Percentiles rank a stretch among this genome's conserved stretches.
Conservation (phyloP, 1,140 invertebrate genomes). For the Drosophila persimilis region DNA sequence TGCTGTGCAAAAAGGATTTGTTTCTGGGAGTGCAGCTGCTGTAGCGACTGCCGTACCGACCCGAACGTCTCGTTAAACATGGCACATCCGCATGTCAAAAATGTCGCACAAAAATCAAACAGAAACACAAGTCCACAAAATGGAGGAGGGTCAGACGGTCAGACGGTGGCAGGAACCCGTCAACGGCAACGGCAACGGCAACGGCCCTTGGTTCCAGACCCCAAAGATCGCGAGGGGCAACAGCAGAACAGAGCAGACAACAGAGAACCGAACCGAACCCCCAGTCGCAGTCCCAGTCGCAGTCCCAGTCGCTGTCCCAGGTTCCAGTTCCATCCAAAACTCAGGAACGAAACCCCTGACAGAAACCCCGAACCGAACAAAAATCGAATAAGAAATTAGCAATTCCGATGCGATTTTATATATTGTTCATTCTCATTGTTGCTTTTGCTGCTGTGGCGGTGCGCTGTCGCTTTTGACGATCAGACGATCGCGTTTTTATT, state of each 20-base stretch:
- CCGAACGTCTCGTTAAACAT: constrained; percentile 65
- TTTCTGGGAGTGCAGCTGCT: constrained; percentile 60
- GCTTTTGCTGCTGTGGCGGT: constrained; percentile 35
- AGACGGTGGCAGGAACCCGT: constrained; percentile 60
- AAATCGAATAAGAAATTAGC: constrained; percentile 79
- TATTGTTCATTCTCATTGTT: constrained; percentile 77
- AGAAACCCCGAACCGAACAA: constrained; percentile 36
- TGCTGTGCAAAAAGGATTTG: constrained; percentile 68
- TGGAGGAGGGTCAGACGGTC: constrained; percentile 45
- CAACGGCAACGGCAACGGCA: too few species aligned
- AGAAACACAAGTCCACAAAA: constrained; percentile 25
- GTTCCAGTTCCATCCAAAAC: constrained; percentile 8
- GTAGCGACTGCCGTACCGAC: constrained; percentile 46
- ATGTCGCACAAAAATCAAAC: constrained; percentile 81
- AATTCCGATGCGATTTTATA: constrained; percentile 80
- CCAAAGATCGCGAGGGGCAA: too few species aligned
- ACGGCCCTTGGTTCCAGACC: constrained; percentile 26
- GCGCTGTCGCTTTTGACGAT: constrained; percentile 41
- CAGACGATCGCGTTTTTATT: constrained; percentile 78
- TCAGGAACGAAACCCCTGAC: constrained; percentile 18
- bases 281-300: constrained; percentile 23
- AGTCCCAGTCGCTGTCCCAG: constrained; percentile 43
- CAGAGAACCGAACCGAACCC: constrained; percentile 18
- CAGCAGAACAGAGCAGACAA: neutral
- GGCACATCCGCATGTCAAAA: constrained; percentile 81